Base-by-base conservation (phyloP, 2,797 vertebrate genomes). In the Anas georgica region DNA sequence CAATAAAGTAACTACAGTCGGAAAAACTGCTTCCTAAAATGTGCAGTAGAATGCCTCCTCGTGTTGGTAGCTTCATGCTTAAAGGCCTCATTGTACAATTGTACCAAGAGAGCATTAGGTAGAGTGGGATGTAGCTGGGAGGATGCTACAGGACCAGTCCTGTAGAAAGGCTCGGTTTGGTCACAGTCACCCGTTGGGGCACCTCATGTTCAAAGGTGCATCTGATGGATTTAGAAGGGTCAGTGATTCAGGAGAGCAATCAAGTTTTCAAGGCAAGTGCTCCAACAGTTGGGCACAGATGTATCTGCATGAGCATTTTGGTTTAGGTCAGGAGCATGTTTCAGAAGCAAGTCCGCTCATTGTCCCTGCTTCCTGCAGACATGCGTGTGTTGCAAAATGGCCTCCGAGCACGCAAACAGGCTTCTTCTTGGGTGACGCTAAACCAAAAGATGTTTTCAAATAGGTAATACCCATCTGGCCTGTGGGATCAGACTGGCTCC, bases 381-480 rank as follows among this genome's bases (percentile, higher is more conserved):
- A 45, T 83, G 86, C 43, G 0, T 17, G 1, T 2, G 0, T 54
- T 29, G 58, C 76, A 0, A 2, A 56, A 13, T 0, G 3, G 67
- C 67, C 83, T 81, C 22, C 0, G 4, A 33, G 59, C 0, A 0
- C 0, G 0, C 21, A 16, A 37, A 6, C 1, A 3, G 41, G 22
- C 52, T 80, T 70, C 20, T 1, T 37, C 80, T 31, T 2, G 33
- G 75, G 37, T 1, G 16, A 55, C 1, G 2, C 43, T 80, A 8
- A 60, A 31, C 41, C 50, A n/a, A 17, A 55, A 60, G 68, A 5
- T 41, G 52, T 76, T 92, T 59, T n/a, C 33, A 31, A 7, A 23
- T 87, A 52, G 60, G 48, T 45, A 77, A 31, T 90, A 10, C 35
- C 68, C 48, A 1, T 48, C 78, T 55, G 6, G 37, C 41, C 70